phyloP scores from a whole-genome alignment of 2,113 vertebrate species.

The Pangasianodon hypophthalmus region DNA sequence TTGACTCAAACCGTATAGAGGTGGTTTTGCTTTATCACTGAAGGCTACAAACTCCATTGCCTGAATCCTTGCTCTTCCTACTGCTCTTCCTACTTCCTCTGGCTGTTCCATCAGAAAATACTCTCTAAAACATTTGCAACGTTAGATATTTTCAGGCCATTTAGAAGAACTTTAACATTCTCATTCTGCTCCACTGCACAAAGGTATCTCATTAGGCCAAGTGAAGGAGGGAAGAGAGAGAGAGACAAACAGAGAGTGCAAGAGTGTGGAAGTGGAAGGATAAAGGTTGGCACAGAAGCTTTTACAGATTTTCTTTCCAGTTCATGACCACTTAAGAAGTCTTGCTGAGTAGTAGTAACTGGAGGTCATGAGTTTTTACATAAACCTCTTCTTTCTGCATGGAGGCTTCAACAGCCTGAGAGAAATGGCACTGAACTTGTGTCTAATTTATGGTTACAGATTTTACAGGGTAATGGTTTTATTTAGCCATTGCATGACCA shows the following conservation, averaged over 20 bases:
- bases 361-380: slow-evolving; percentile 68
- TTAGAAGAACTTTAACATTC: slow-evolving; percentile 65
- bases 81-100: not conserved
- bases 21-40: not conserved
- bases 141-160: slow-evolving; percentile 56
- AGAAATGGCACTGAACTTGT: slow-evolving; percentile 52
- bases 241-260: not conserved
- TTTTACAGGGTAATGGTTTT: not conserved
- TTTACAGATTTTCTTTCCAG: slow-evolving; percentile 51
- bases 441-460: slow-evolving; percentile 35
- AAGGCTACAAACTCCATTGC: not conserved
- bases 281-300: not conserved
- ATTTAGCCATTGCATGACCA: slow-evolving; percentile 44
- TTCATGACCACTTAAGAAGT: slow-evolving; percentile 56
- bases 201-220: slow-evolving; percentile 57
- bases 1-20: not conserved
- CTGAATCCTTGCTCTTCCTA: not conserved
- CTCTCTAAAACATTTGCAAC: slow-evolving; percentile 37
- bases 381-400: slow-evolving; percentile 56
- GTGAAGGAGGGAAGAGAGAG: slow-evolving; percentile 6
- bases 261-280: not conserved
- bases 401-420: slow-evolving; percentile 62
- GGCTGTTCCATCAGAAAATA: not conserved
- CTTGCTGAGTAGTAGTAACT: slow-evolving; percentile 41
- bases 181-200: slow-evolving; percentile 64